These are phyloP conservation scores for Tinea trinotella DNA, from an alignment of 2,888 invertebrate genomes.

Conservation along the genomic window DNA sequence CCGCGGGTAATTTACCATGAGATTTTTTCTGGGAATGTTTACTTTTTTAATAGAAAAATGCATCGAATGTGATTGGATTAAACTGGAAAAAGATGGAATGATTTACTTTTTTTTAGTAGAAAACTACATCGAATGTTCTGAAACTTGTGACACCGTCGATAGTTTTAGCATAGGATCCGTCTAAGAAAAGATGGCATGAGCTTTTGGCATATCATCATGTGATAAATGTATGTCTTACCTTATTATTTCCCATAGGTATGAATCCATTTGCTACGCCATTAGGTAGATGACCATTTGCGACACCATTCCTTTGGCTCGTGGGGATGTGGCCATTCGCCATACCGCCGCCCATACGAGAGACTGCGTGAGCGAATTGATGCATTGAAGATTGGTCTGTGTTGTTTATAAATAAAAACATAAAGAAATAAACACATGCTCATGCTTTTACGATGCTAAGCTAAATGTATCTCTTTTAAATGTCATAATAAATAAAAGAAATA, in stretches of 20 bases:
- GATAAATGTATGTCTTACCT: constrained; percentile 31
- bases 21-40: constrained; percentile 43
- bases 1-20: no score
- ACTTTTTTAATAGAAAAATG: no score
- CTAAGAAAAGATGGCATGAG: no score
- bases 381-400: constrained; percentile 33
- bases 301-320: constrained; percentile 36
- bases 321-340: constrained; percentile 45
- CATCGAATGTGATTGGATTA: constrained; percentile 50
- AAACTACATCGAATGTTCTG: no score
- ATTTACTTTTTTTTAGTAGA: no score
- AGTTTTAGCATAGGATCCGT: no score
- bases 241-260: constrained; percentile 38
- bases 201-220: no score
- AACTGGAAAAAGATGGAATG: constrained; percentile 40
- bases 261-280: constrained; percentile 28
- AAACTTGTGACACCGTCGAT: no score
- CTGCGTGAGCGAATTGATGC: constrained; percentile 60
- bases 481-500: no score
- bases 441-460: no score
- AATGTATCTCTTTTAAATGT: no score
- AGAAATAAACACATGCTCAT: neutral
- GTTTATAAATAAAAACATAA: neutral
- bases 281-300: constrained; percentile 39
- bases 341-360: constrained; percentile 53